These are phyloP conservation scores for Miichthys miiuy DNA, from an alignment of 2,797 vertebrate genomes.

Conservation along the genomic window DNA sequence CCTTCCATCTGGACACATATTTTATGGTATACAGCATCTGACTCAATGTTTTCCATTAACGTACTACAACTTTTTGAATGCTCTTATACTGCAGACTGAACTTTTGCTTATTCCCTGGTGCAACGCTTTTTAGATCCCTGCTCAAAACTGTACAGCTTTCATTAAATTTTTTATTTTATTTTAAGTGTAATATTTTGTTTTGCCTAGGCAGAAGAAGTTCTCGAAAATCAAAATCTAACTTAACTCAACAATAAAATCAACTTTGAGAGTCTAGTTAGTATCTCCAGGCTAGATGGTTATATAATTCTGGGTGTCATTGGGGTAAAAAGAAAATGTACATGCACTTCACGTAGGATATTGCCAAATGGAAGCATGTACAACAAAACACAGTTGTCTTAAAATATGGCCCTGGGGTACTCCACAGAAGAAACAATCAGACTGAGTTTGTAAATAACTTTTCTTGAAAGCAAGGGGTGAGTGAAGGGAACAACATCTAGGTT, in stretches of 20 bases:
- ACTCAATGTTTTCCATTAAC: too few relatives aligned
- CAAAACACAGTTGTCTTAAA: background rate
- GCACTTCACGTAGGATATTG: background rate
- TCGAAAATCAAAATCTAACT: background rate
- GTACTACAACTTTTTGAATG: too few relatives aligned
- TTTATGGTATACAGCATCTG: too few relatives aligned
- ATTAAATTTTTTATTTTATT: too few relatives aligned
- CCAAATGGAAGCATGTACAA: background rate
- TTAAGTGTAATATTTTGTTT: background rate
- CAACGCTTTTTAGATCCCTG: too few relatives aligned
- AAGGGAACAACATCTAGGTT: background rate
- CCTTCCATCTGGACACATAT: too few relatives aligned
- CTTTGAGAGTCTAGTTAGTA: background rate
- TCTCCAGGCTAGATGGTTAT: background rate
- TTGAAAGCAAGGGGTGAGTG: too few relatives aligned
- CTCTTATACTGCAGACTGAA: too few relatives aligned
- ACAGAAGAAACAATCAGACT: background rate
- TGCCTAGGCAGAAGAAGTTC: background rate
- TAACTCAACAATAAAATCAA: background rate
- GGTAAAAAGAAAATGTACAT: background rate
- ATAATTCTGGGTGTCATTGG: background rate
- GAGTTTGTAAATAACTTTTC: background rate
- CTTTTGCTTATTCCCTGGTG: too few relatives aligned
- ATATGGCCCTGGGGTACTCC: background rate
- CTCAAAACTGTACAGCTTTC: too few relatives aligned